Evolutionary conservation across 2,113 vertebrate genomes (phyloP).

Genomic region (Poeciliopsis turrubarensis): DNA sequence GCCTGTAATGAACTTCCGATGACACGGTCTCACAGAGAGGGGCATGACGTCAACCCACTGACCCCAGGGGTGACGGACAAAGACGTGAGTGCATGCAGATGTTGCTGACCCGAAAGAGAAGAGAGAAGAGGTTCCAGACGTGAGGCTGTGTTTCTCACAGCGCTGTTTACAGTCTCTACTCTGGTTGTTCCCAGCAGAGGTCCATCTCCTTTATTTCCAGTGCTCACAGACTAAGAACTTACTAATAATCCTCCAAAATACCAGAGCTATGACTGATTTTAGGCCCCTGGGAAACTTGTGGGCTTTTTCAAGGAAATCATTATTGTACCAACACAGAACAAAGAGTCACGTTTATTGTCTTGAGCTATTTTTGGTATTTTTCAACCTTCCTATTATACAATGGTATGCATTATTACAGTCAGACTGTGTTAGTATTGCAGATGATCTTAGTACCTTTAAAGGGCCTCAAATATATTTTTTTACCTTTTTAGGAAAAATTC

Average conservation of each 20-base stretch:
- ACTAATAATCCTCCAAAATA: conserved; percentile 65
- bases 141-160: conserved; percentile 61
- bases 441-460: background rate
- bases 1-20: conserved; percentile 57
- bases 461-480: background rate
- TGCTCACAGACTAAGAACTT: conserved; percentile 67
- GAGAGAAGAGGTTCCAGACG: conserved; percentile 6
- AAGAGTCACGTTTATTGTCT: conserved; percentile 24
- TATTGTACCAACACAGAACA: conserved; percentile 39
- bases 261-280: conserved; percentile 65
- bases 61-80: conserved; percentile 49
- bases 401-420: background rate
- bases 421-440: background rate
- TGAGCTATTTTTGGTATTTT: conserved; percentile 32
- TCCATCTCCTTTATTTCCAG: conserved; percentile 54
- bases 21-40: conserved; percentile 50
- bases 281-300: conserved; percentile 55
- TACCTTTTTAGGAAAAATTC: too few relatives aligned
- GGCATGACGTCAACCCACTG: conserved; percentile 68
- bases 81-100: conserved; percentile 65
- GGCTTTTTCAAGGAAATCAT: conserved; percentile 53
- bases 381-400: background rate
- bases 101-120: conserved; percentile 24
- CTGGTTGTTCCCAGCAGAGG: conserved; percentile 52
- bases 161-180: conserved; percentile 43